Conservation (phyloP, 2,888 invertebrate species). For the Diplazon laetatorius region DNA sequence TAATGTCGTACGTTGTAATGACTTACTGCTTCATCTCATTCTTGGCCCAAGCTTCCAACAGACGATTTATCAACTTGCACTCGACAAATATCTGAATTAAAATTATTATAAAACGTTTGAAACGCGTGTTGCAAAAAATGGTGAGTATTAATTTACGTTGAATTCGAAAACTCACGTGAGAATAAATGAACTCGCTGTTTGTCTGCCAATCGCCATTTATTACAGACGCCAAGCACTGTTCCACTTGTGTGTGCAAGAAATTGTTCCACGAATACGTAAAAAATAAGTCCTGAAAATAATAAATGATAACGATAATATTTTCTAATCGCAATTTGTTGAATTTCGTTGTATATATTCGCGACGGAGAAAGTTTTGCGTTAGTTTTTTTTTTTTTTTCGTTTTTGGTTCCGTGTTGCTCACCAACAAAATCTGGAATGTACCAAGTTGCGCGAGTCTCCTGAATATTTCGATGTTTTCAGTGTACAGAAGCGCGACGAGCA, state of each 20-base stretch:
- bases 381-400: constrained; percentile 15
- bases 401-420: constrained; percentile 79
- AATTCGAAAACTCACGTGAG: constrained; percentile 82
- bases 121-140: constrained; percentile 16
- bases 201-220: constrained; percentile 82
- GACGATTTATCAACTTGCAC: constrained; percentile 90
- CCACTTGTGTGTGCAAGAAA: constrained; percentile 96
- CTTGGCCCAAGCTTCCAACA: constrained; percentile 92
- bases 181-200: constrained; percentile 83
- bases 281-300: constrained; percentile 90
- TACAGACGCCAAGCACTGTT: constrained; percentile 90
- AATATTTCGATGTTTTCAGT: constrained; percentile 89
- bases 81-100: constrained; percentile 88
- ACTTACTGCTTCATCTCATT: constrained; percentile 91
- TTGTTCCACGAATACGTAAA: constrained; percentile 96
- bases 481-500: constrained; percentile 90
- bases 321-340: constrained; percentile 14
- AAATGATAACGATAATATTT: neutral
- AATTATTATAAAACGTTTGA: constrained; percentile 74
- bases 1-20: neutral
- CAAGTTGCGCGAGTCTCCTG: constrained; percentile 85
- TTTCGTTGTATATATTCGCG: neutral
- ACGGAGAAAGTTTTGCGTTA: no score
- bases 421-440: constrained; percentile 84
- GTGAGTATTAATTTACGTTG: neutral